Conservation (phyloP, 2,113 vertebrate species). For the Neolamprologus longior region DNA sequence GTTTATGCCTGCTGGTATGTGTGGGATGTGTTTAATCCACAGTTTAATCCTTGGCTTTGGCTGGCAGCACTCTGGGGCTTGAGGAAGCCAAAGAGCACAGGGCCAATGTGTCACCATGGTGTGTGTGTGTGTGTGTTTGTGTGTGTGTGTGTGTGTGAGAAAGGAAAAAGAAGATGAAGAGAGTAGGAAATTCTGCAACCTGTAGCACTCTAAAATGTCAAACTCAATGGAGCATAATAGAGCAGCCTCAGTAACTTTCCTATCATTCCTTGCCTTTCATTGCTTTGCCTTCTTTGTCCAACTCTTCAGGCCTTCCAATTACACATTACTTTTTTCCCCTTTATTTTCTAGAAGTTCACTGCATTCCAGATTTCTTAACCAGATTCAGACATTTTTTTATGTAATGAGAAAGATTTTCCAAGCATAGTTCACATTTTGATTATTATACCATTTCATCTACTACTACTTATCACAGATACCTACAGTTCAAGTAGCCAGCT, state of each 20-base stretch:
- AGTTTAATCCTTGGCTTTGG: constrained; percentile 34
- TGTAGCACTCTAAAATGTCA: constrained; percentile 2
- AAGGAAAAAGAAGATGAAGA: neutral
- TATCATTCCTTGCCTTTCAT: neutral
- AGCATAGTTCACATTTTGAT: neutral
- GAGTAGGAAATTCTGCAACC: neutral
- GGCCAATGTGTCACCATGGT: neutral
- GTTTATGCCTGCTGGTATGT: neutral
- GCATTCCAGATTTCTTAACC: neutral
- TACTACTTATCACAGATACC: neutral
- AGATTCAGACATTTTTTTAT: neutral
- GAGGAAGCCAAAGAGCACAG: neutral
- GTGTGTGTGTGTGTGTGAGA: neutral
- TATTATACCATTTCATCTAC: neutral
- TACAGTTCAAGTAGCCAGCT: neutral
- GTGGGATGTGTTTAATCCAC: constrained; percentile 32
- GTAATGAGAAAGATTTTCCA: neutral
- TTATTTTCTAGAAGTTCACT: neutral
- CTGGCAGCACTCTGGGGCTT: neutral
- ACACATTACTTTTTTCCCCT: neutral
- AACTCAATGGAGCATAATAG: neutral
- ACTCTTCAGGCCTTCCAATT: neutral
- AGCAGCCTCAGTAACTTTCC: neutral
- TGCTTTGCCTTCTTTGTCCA: neutral
- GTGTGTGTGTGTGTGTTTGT: neutral